Percentiles rank a stretch among this genome's conserved stretches.
phyloP scores from a whole-genome alignment of 2,888 invertebrate genomes.

The Drosophila mimica region DNA sequence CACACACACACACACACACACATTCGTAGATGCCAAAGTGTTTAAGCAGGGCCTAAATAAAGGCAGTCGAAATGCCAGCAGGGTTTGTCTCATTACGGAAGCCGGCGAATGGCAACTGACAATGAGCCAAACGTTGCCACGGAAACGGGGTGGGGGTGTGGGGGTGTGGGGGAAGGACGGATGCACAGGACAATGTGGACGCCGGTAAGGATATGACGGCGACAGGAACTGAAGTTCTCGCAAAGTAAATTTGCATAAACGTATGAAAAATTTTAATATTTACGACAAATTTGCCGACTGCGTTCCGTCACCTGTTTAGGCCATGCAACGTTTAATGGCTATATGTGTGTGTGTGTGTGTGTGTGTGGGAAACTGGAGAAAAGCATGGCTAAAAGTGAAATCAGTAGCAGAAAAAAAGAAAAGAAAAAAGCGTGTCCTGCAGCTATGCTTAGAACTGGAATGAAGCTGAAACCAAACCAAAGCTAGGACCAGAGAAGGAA shows the following conservation, averaged over 20 bases:
- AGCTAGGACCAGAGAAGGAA: neutral
- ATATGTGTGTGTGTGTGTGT: too few species aligned
- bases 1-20: neutral
- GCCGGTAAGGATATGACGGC: slow-evolving; percentile 24
- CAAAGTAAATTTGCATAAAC: slow-evolving; percentile 78
- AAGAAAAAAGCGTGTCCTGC: neutral
- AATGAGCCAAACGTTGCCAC: neutral
- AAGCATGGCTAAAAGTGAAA: neutral
- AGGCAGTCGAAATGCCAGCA: slow-evolving; percentile 43
- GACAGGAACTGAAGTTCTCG: slow-evolving; percentile 74
- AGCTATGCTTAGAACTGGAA: neutral
- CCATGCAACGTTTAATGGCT: neutral
- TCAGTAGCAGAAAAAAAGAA: neutral
- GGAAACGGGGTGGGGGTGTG: too few species aligned
- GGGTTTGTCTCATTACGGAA: slow-evolving; percentile 63
- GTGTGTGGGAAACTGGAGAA: neutral
- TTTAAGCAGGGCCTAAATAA: slow-evolving; percentile 1
- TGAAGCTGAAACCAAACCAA: neutral
- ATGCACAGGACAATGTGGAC: neutral
- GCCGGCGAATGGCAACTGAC: slow-evolving; percentile 11
- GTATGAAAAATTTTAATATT: slow-evolving; percentile 79
- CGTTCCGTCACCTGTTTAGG: neutral
- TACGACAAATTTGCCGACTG: slow-evolving; percentile 51
- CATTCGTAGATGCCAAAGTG: neutral
- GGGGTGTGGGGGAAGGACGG: neutral